Base-by-base conservation (phyloP, 2,888 invertebrate genomes). In the Plagodis pulveraria region DNA sequence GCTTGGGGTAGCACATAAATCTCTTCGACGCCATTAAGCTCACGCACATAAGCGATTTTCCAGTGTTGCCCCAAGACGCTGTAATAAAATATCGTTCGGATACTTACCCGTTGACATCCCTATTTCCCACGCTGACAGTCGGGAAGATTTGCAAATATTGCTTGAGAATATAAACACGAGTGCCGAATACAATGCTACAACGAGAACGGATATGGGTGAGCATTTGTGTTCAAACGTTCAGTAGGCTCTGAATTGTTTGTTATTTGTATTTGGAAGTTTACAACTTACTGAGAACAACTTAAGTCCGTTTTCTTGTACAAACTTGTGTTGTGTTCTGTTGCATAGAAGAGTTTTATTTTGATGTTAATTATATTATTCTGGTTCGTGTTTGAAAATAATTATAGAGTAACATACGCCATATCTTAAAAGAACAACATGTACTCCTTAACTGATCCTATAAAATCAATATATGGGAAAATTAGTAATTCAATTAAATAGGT, bases 21-120 rank as follows among this genome's bases (percentile, higher is more conserved):
- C 83, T 84, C 82, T 84, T 83, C 83, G 67, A 70, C 78, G 64
- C 81, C 82, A 84, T 85, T 84, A 80, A 79, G 72, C 79, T 73
- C 72, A 73, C 77, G 76, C 78, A 78, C 76, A 77, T 78, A 77
- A 78, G 73, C 74, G 76, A 70, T 73, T 73, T 73, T 73, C 65
- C 70, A 60, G 53, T 54, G 70, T 54, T 65, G 65, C 69, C 66
- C 58, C 58, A 65, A 70, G 69, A 71, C 68, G 69, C 62, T 65
- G 66, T 67, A 72, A 73, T 73, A 77, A 77, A 76, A 72, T 76
- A 79, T 74, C 73, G 74, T 71, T 74, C 65, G 71, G 66, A 70
- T 71, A 68, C 71, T 72, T 70, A 69, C 62, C 63, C 70, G 68
- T 72, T 75, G 76, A 76, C 76, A 73, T 74, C 65, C 50, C 58